Percentiles rank a stretch among this genome's conserved stretches.
These are phyloP conservation scores for Drosophila anomalata DNA, from an alignment of 2,888 invertebrate species.

Conservation along the genomic window DNA sequence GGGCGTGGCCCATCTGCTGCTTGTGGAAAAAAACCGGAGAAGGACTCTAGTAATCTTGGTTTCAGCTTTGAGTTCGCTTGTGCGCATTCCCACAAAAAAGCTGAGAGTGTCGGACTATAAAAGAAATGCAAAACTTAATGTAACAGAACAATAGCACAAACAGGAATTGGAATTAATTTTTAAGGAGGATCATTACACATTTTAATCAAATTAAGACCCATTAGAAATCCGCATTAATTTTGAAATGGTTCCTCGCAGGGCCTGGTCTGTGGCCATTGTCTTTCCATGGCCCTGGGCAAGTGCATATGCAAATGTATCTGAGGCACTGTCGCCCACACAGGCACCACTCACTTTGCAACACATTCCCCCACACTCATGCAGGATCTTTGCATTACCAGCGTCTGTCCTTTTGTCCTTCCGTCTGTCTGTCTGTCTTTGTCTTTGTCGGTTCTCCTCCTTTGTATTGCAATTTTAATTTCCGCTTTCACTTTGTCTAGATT, in stretches of 20 bases:
- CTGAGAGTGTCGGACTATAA: too few relatives aligned
- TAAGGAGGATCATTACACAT: background rate
- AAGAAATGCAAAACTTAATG: background rate
- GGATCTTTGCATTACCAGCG: constrained; percentile 68
- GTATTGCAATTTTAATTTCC: constrained; percentile 79
- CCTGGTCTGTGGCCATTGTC: constrained; percentile 14
- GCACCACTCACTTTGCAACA: background rate
- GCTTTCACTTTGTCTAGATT: constrained; percentile 78
- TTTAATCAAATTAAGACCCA: background rate
- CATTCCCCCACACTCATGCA: constrained; percentile 17
- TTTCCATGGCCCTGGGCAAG: constrained; percentile 16
- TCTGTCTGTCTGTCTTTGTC: constrained; percentile 43
- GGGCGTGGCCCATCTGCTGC: constrained; percentile 14
- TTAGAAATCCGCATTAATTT: background rate
- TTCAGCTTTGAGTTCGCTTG: too few relatives aligned
- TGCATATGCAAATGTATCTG: constrained; percentile 27
- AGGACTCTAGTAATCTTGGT: background rate
- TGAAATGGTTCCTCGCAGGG: background rate
- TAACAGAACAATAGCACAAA: background rate
- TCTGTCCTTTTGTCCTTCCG: background rate
- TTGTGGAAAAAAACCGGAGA: background rate
- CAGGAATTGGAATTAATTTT: background rate
- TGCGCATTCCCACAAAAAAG: too few relatives aligned
- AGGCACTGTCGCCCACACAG: constrained; percentile 8
- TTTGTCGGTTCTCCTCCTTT: constrained; percentile 50